phyloP scores from a whole-genome alignment of 2,888 invertebrate species.

The Pelosia muscerda region DNA sequence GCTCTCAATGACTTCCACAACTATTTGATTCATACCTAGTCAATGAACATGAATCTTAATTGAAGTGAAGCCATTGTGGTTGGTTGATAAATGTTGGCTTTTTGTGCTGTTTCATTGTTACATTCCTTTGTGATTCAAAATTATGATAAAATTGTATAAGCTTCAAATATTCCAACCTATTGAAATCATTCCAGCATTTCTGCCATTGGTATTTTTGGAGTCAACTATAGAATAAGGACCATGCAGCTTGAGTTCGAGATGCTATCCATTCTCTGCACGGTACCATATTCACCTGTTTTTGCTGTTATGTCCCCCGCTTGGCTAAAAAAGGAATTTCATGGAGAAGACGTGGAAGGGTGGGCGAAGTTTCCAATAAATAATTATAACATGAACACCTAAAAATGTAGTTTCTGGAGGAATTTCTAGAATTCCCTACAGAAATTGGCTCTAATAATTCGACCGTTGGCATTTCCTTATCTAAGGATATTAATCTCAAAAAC shows the following conservation, averaged over 20 bases:
- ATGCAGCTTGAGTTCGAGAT: too few species aligned
- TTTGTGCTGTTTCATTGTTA: constrained; percentile 38
- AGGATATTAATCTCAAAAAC: not conserved
- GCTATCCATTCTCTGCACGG: too few species aligned
- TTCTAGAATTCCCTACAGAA: too few species aligned
- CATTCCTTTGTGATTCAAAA: not conserved
- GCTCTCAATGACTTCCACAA: constrained; percentile 72
- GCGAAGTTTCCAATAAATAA: too few species aligned
- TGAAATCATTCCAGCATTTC: not conserved
- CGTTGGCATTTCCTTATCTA: not conserved
- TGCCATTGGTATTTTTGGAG: too few species aligned
- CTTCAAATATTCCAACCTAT: not conserved
- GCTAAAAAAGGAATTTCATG: too few species aligned
- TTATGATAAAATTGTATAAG: not conserved
- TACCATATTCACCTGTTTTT: too few species aligned
- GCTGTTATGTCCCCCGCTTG: too few species aligned
- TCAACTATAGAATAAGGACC: too few species aligned
- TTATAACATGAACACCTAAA: not conserved
- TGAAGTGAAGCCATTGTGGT: constrained; percentile 68
- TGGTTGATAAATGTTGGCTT: constrained; percentile 58
- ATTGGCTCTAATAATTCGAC: not conserved
- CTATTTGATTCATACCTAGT: constrained; percentile 77
- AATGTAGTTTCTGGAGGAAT: too few species aligned
- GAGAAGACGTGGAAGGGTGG: too few species aligned
- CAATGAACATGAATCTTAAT: constrained; percentile 83